These are phyloP conservation scores for Tribolium castaneum DNA, from an alignment of 1,140 invertebrate species.

Conservation along the genomic window DNA sequence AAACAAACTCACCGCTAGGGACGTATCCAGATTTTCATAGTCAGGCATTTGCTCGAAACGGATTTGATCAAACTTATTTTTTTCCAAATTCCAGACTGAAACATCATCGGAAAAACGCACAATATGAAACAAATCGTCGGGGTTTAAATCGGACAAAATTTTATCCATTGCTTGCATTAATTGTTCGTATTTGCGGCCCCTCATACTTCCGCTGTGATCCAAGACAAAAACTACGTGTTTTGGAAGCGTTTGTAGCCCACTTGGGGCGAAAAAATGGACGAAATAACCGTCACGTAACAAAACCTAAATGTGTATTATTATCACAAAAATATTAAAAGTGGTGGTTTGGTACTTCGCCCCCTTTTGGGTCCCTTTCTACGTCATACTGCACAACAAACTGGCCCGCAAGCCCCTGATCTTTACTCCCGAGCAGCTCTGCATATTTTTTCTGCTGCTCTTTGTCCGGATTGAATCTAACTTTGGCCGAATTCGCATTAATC, in stretches of 20 bases:
- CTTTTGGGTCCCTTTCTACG: slow-evolving; percentile 66
- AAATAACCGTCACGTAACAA: slow-evolving; percentile 76
- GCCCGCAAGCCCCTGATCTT: slow-evolving; percentile 67
- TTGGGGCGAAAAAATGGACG: slow-evolving; percentile 79
- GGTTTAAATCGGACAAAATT: slow-evolving; percentile 72
- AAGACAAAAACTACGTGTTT: slow-evolving; percentile 79
- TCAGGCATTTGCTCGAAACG: neutral
- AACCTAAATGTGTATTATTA: neutral
- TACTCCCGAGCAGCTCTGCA: slow-evolving; percentile 47
- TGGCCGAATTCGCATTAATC: slow-evolving; percentile 55
- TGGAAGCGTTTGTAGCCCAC: slow-evolving; percentile 67
- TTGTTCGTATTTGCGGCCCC: slow-evolving; percentile 71
- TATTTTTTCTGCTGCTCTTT: slow-evolving; percentile 65
- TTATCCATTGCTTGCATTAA: slow-evolving; percentile 73
- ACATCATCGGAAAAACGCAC: slow-evolving; percentile 69
- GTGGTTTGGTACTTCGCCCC: slow-evolving; percentile 66
- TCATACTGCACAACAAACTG: slow-evolving; percentile 76
- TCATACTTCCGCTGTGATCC: slow-evolving; percentile 77
- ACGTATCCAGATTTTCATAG: neutral
- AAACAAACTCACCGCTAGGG: neutral
- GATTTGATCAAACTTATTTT: neutral
- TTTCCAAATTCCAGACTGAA: slow-evolving; percentile 44
- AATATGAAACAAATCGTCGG: slow-evolving; percentile 74
- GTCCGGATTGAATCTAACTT: slow-evolving; percentile 64
- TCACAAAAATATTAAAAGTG: neutral